These are phyloP conservation scores for Crax fasciolata DNA, from an alignment of 2,797 vertebrate species.

Conservation along the genomic window DNA sequence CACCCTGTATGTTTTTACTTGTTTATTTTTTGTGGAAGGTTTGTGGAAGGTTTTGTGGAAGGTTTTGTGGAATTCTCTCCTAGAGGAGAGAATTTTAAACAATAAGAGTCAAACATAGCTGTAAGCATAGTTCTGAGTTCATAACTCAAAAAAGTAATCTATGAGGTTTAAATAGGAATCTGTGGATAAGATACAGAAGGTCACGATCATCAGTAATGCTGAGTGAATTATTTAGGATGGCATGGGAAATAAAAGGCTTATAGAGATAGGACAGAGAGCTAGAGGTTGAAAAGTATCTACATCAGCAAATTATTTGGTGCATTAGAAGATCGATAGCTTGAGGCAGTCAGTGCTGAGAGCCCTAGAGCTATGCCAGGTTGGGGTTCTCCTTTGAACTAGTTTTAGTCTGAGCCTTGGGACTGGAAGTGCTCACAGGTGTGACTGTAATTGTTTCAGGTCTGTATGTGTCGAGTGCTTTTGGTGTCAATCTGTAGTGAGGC, in stretches of 20 bases:
- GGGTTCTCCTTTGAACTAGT: background rate
- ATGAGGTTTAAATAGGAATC: background rate
- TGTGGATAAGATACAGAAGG: background rate
- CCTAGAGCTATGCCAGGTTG: background rate
- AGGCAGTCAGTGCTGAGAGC: background rate
- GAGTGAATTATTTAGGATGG: slow-evolving; percentile 43
- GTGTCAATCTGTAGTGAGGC: background rate
- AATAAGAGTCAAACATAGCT: background rate
- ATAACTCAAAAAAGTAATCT: background rate
- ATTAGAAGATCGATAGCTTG: slow-evolving; percentile 31
- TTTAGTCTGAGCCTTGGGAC: background rate
- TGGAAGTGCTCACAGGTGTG: accelerated
- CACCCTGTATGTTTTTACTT: background rate
- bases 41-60: background rate
- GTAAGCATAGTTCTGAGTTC: background rate
- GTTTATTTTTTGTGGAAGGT: background rate
- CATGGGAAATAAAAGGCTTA: background rate
- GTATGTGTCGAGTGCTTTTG: background rate
- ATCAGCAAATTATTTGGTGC: slow-evolving; percentile 25
- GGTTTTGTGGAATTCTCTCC: no score
- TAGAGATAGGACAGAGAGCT: background rate
- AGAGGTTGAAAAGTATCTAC: background rate
- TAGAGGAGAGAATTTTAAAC: background rate
- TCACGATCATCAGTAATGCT: background rate
- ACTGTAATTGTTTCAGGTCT: background rate